Conservation (phyloP, 2,888 invertebrate species). For the Autographa gamma region DNA sequence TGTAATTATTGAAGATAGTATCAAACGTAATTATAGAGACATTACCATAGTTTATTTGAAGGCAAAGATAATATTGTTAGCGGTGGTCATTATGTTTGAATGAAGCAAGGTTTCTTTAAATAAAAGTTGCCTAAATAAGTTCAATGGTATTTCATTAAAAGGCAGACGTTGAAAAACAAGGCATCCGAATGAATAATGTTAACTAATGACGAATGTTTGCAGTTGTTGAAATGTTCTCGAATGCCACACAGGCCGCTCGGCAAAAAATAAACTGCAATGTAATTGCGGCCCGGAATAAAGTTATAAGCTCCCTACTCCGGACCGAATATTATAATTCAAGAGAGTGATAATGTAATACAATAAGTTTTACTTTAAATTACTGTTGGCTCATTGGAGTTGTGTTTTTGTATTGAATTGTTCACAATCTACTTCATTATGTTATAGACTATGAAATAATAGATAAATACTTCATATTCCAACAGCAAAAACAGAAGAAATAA, state of each 20-base stretch:
- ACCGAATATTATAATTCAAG: conserved; percentile 23
- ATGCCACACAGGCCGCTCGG: conserved; percentile 64
- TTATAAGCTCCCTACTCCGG: conserved; percentile 68
- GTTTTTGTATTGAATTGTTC: not conserved
- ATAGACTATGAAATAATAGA: too few species aligned
- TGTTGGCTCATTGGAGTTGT: not conserved
- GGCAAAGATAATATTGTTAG: conserved; percentile 20
- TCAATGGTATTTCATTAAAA: conserved; percentile 72
- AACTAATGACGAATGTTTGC: conserved; percentile 81
- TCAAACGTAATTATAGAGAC: conserved; percentile 15
- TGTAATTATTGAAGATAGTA: conserved; percentile 18
- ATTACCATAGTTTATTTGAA: conserved; percentile 16
- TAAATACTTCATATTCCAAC: too few species aligned
- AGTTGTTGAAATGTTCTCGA: conserved; percentile 73
- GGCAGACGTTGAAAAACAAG: conserved; percentile 79
- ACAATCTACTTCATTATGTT: not conserved
- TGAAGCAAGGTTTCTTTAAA: conserved; percentile 38
- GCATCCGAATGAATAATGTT: conserved; percentile 78
- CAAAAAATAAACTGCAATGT: conserved; percentile 74
- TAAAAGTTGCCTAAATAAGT: conserved; percentile 53
- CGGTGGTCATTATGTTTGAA: conserved; percentile 42
- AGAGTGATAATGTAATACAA: not conserved
- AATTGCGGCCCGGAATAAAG: conserved; percentile 78
- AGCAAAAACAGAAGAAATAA: not conserved
- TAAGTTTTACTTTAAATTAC: not conserved